These are phyloP conservation scores for Geophilus truncorum DNA, from an alignment of 2,888 invertebrate genomes.

Conservation along the genomic window DNA sequence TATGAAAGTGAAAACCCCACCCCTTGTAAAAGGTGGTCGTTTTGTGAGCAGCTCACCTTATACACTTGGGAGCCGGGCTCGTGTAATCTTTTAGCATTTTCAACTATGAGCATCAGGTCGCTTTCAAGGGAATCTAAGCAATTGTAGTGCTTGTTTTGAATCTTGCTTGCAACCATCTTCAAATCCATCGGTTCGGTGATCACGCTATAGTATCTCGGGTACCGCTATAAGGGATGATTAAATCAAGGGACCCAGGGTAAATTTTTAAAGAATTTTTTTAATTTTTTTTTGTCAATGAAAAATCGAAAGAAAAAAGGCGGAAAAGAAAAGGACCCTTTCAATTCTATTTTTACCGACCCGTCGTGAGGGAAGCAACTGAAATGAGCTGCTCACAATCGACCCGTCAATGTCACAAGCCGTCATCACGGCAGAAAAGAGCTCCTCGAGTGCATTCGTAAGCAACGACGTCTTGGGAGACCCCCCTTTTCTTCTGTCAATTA, in stretches of 20 bases:
- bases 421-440: constrained; percentile 83
- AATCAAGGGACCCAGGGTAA: neutral
- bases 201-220: constrained; percentile 92
- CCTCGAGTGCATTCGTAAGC: constrained; percentile 62
- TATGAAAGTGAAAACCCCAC: neutral
- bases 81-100: constrained; percentile 93
- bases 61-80: constrained; percentile 95
- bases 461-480: neutral
- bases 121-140: constrained; percentile 76
- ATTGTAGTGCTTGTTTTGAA: constrained; percentile 76
- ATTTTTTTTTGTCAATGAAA: neutral
- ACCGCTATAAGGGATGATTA: constrained; percentile 55
- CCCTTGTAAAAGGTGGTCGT: neutral
- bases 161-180: constrained; percentile 84
- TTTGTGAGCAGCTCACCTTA: constrained; percentile 53
- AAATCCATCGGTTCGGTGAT: constrained; percentile 93
- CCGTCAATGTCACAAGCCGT: constrained; percentile 73
- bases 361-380: constrained; percentile 86
- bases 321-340: neutral
- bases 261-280: neutral
- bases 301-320: neutral
- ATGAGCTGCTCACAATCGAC: constrained; percentile 76
- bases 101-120: constrained; percentile 83
- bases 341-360: constrained; percentile 54
- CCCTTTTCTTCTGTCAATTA: neutral